phyloP scores from a whole-genome alignment of 1,140 invertebrate species.

The Drosophila kanapiae region DNA sequence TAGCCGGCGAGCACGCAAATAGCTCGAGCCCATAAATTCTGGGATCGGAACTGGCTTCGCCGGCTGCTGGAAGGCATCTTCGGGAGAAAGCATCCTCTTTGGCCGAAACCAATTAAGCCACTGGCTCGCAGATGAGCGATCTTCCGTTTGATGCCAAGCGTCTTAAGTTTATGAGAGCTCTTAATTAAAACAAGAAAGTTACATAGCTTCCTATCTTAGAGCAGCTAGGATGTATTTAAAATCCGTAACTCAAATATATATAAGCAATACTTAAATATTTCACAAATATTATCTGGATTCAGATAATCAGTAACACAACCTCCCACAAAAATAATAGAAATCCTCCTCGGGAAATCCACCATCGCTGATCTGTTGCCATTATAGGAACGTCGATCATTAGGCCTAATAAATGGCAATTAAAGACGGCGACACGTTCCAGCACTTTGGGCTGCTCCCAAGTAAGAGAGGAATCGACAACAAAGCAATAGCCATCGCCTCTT shows the following conservation, averaged over 20 bases:
- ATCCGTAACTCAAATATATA: too few species aligned
- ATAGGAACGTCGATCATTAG: slow-evolving; percentile 50
- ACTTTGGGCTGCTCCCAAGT: slow-evolving; percentile 35
- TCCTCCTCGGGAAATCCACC: background rate
- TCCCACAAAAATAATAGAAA: too few species aligned
- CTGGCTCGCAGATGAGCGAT: background rate
- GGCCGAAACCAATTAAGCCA: slow-evolving; percentile 6
- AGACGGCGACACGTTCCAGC: slow-evolving; percentile 71
- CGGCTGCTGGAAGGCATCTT: background rate
- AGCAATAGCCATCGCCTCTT: slow-evolving; percentile 21
- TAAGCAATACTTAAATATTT: too few species aligned
- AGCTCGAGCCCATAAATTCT: slow-evolving; percentile 30
- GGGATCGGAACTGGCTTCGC: background rate
- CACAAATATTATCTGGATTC: too few species aligned
- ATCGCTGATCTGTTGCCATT: slow-evolving; percentile 6
- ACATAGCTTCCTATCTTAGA: too few species aligned
- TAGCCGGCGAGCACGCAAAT: slow-evolving; percentile 71
- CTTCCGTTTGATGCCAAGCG: too few species aligned
- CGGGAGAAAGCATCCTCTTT: slow-evolving; percentile 31
- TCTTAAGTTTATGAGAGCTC: background rate
- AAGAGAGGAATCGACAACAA: slow-evolving; percentile 1
- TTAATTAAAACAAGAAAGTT: background rate
- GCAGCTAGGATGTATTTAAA: too few species aligned
- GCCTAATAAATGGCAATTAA: slow-evolving; percentile 69
- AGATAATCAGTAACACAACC: too few species aligned